Conservation (phyloP, 2,797 vertebrate species). For the Alfaro cultratus region DNA sequence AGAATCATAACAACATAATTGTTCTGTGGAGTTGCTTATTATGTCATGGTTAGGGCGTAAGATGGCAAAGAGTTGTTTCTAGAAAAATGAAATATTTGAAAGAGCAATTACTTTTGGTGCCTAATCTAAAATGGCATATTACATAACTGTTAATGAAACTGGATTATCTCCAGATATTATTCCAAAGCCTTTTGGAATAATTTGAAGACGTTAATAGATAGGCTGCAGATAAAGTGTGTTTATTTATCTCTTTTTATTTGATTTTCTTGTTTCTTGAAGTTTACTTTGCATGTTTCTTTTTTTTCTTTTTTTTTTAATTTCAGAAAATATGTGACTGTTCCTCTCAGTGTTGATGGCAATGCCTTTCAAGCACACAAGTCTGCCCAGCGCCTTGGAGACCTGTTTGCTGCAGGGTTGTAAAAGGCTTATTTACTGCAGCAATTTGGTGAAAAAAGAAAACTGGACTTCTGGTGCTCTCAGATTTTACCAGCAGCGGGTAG, state of each 20-base stretch:
- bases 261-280: neutral
- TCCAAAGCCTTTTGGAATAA: neutral
- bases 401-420: constrained; percentile 22
- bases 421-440: constrained; percentile 38
- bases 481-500: neutral
- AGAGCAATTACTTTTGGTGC: neutral
- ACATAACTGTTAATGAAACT: neutral
- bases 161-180: neutral
- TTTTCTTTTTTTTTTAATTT: neutral
- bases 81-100: neutral
- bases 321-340: neutral
- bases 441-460: constrained; percentile 2
- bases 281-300: neutral
- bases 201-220: neutral
- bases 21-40: neutral
- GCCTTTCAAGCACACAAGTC: constrained; percentile 15
- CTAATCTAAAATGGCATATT: neutral
- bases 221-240: neutral
- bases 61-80: neutral
- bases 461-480: neutral
- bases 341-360: neutral
- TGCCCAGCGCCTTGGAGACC: constrained; percentile 9
- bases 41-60: neutral
- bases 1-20: neutral
- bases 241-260: neutral